A percentile compares a stretch with the other conserved stretches of the same genome.
Evolutionary conservation across 1,140 invertebrate genomes (phyloP).

Genomic region (Globodera rostochiensis): DNA sequence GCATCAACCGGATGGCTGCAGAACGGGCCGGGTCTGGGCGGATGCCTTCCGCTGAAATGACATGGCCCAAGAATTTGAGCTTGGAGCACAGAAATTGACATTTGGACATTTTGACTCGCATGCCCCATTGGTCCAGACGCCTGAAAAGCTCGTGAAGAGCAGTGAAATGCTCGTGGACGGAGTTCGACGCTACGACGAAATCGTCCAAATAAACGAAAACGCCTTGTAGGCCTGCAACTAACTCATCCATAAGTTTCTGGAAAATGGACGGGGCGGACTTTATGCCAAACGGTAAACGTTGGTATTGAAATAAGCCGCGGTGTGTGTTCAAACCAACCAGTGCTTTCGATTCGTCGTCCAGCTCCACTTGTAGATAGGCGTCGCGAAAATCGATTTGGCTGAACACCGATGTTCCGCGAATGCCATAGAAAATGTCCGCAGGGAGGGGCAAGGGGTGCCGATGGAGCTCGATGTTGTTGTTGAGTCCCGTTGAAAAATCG

Average conservation of each 20-base stretch:
- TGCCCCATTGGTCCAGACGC: no score
- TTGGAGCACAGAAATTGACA: no score
- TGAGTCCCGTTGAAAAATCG: slow-evolving; percentile 56
- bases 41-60: no score
- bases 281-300: slow-evolving; percentile 41
- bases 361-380: slow-evolving; percentile 43
- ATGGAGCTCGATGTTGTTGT: slow-evolving; percentile 30
- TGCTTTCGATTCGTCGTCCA: slow-evolving; percentile 41
- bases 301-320: slow-evolving; percentile 13
- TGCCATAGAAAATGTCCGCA: slow-evolving; percentile 39
- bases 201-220: slow-evolving; percentile 38
- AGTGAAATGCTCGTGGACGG: slow-evolving; percentile 42
- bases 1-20: no score
- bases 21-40: no score
- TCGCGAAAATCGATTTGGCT: slow-evolving; percentile 41
- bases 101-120: no score
- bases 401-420: slow-evolving; percentile 26
- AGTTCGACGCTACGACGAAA: slow-evolving; percentile 27
- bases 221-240: slow-evolving; percentile 27
- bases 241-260: slow-evolving; percentile 24
- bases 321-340: slow-evolving; percentile 28
- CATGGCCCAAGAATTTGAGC: no score
- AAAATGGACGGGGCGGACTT: slow-evolving; percentile 35
- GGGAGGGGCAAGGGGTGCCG: slow-evolving; percentile 44
- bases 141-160: slow-evolving; percentile 35